Percentiles rank a stretch among this genome's conserved stretches.
phyloP scores from a whole-genome alignment of 2,113 vertebrate species.

The Lucifuga dentata region DNA sequence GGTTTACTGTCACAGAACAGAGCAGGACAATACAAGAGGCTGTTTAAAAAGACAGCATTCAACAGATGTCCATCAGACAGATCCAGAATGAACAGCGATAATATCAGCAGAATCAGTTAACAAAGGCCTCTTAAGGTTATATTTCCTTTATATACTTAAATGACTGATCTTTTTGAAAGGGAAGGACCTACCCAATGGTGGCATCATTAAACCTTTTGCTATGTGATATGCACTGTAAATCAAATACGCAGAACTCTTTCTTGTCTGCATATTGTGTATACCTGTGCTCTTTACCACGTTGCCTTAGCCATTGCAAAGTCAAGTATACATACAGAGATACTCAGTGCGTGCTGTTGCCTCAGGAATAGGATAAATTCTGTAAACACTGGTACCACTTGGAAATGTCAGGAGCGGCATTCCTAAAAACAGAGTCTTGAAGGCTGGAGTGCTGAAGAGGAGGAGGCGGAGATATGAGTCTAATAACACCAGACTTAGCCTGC shows the following conservation, averaged over 20 bases:
- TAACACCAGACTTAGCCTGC: constrained; percentile 11
- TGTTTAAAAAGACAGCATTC: constrained; percentile 48
- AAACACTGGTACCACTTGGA: constrained; percentile 30
- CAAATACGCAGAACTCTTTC: too few species aligned
- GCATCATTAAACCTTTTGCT: too few species aligned
- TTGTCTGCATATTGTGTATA: not conserved
- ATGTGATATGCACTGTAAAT: too few species aligned
- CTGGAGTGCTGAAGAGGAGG: constrained; percentile 20
- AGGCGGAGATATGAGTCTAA: constrained; percentile 29
- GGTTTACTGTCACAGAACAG: constrained; percentile 65
- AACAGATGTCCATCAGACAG: constrained; percentile 28
- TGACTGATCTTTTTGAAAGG: not conserved
- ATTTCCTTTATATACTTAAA: not conserved
- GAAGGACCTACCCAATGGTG: too few species aligned
- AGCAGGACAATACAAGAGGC: constrained; percentile 54
- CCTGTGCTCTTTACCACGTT: not conserved
- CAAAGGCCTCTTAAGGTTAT: not conserved
- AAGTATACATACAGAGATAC: constrained; percentile 14
- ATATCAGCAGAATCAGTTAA: not conserved
- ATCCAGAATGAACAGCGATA: constrained; percentile 2
- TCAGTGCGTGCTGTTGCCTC: constrained; percentile 15
- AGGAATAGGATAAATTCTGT: constrained; percentile 21
- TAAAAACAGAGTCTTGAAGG: constrained; percentile 50
- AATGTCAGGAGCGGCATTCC: constrained; percentile 51
- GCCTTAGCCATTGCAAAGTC: not conserved